Percentiles rank a stretch among this genome's conserved stretches.
phyloP scores from a whole-genome alignment of 2,797 vertebrate genomes.

The Phrynocephalus guinanensis region DNA sequence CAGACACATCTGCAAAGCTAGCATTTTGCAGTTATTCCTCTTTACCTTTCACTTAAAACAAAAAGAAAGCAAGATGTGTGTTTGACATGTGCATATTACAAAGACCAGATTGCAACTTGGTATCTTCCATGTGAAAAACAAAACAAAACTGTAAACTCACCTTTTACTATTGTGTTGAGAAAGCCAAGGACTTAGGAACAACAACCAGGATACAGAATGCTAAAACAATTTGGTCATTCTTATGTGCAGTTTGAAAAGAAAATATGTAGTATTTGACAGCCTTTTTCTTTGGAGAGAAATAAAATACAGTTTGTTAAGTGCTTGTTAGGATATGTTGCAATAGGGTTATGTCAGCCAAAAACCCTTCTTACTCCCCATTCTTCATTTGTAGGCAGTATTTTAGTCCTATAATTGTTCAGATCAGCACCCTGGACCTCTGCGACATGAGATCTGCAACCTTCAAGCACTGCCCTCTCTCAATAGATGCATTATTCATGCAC shows the following conservation, averaged over 20 bases:
- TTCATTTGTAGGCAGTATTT: neutral
- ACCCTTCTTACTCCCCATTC: neutral
- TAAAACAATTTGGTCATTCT: conserved; percentile 57
- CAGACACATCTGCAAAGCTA: conserved; percentile 65
- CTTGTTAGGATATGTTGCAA: conserved; percentile 35
- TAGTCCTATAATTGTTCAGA: neutral
- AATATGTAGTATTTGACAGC: conserved; percentile 10
- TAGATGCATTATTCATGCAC: neutral
- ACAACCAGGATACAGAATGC: conserved; percentile 33
- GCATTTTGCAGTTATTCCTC: conserved; percentile 61
- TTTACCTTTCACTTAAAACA: conserved; percentile 31
- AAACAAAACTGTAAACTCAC: conserved; percentile 52
- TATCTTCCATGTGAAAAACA: conserved; percentile 39
- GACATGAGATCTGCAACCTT: neutral
- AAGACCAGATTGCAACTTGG: conserved; percentile 60
- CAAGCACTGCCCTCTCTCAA: neutral
- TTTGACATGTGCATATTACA: conserved; percentile 67
- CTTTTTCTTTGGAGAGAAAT: conserved; percentile 32
- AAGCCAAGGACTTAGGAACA: conserved; percentile 49
- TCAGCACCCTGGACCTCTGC: neutral
- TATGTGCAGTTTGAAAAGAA: conserved; percentile 45
- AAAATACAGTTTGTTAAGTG: conserved; percentile 26
- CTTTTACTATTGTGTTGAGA: conserved; percentile 54
- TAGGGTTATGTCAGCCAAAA: neutral
- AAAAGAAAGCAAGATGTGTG: conserved; percentile 53